A percentile compares a stretch with the other conserved stretches of the same genome.
phyloP scores from a whole-genome alignment of 2,888 invertebrate genomes.

The Hemistola chrysoprasaria region DNA sequence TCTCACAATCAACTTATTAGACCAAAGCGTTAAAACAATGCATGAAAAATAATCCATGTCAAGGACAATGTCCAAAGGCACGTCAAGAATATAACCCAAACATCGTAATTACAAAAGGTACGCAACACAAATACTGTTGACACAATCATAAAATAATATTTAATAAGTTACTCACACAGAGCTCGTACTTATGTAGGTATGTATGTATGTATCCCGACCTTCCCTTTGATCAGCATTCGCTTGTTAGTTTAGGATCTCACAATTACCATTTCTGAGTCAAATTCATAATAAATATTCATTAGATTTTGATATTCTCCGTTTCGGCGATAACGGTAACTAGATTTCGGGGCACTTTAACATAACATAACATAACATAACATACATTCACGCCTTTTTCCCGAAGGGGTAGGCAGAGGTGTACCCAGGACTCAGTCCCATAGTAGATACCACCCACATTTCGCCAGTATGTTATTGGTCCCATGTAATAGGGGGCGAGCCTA shows the following conservation, averaged over 20 bases:
- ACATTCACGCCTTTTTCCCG: no score
- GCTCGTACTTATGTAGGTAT: slow-evolving; percentile 3
- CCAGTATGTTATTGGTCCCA: no score
- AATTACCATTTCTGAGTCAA: slow-evolving; percentile 32
- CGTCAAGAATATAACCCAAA: no score
- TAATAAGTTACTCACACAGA: slow-evolving; percentile 5
- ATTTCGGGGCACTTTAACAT: slow-evolving; percentile 5
- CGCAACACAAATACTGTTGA: slow-evolving; percentile 13
- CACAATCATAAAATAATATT: slow-evolving; percentile 20
- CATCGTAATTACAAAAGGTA: slow-evolving; percentile 12
- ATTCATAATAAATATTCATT: slow-evolving; percentile 37
- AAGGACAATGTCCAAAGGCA: no score
- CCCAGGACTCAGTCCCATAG: no score
- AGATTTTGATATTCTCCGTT: slow-evolving; percentile 24
- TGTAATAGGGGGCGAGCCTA: no score
- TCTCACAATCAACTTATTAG: no score
- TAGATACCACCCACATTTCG: no score
- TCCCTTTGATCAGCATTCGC: slow-evolving; percentile 30
- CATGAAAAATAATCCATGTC: no score
- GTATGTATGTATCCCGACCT: slow-evolving; percentile 10
- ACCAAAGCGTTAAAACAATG: no score
- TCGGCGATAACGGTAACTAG: slow-evolving; percentile 17
- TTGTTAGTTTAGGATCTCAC: slow-evolving; percentile 37
- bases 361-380: no score
- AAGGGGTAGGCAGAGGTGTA: no score